Evolutionary conservation across 2,888 invertebrate genomes (phyloP), one percentile per base, ranked within the genome.

Genomic region (Polietes domitor): DNA sequence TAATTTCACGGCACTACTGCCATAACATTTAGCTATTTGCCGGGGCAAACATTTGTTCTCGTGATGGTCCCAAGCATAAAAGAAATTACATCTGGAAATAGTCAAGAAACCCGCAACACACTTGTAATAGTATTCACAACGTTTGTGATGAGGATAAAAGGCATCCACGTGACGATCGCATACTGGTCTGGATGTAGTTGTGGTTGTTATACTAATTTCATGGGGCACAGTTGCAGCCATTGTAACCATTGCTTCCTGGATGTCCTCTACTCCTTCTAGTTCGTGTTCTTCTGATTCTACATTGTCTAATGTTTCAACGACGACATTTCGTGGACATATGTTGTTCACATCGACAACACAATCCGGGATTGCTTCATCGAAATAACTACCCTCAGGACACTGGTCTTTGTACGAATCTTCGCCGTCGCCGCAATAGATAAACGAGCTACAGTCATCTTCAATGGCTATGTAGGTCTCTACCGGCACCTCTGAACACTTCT

Each of bases 41-140:
- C 77, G n/a, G 10, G 89, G 89, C 3, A 85, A 80, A 80, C 90
- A 90, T 53, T 86, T 87, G 65, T 86, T 74, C 53, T 83, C 85
- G 72, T 76, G 65, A 79, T 87, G 85, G 77, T 90, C 90, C 90
- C 89, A 90, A 73, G 86, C 89, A 77, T 87, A 86, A n/a, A 85
- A 87, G 55, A 87, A 89, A 70, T 86, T 88, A 82, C 90, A 90
- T 0, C 90, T 88, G 55, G 87, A 87, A 12, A 90, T 89, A 21
- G 87, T 89, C 65, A 90, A 70, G 58, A 84, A 90, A 1, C 90
- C 90, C 17, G 83, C 68, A 24, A 88, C 73, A 83, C 90, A 90
- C 32, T 86, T 87, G 58, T 89, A 90, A 74, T 87, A 90, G 68
- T 90, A 90, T 72, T 90, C 90, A 77, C 90, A 90, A 24, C 88